Conservation (phyloP, 2,888 invertebrate species). For the Drosophila formosana region DNA sequence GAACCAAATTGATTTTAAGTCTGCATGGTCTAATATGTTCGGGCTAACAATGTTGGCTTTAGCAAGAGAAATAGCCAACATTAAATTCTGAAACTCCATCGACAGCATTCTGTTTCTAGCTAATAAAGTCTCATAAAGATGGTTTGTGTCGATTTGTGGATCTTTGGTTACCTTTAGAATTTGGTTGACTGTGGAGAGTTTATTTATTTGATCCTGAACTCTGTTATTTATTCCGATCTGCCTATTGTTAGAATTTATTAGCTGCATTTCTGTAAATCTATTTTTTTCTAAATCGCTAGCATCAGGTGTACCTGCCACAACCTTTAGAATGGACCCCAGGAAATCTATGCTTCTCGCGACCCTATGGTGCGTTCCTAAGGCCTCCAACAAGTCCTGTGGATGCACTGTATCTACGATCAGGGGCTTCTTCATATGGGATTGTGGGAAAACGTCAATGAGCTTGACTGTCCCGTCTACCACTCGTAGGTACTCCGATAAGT, state of each 20-base stretch:
- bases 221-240: constrained; percentile 25
- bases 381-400: not conserved
- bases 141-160: not conserved
- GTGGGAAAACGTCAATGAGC: not conserved
- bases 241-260: constrained; percentile 9
- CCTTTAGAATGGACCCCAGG: not conserved
- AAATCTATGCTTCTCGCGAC: constrained; percentile 1
- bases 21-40: constrained; percentile 31
- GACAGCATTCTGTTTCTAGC: constrained; percentile 25
- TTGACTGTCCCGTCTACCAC: not conserved
- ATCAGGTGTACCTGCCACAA: not conserved
- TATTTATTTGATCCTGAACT: constrained; percentile 23
- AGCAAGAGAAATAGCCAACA: constrained; percentile 30
- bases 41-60: constrained; percentile 34
- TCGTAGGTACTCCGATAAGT: not conserved
- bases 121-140: not conserved
- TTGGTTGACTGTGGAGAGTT: constrained; percentile 6
- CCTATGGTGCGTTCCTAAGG: not conserved
- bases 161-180: not conserved
- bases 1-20: constrained; percentile 33
- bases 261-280: not conserved
- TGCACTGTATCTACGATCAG: not conserved
- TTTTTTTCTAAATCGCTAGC: not conserved
- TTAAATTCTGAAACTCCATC: constrained; percentile 34
- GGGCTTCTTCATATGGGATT: constrained; percentile 5